Evolutionary conservation across 2,797 vertebrate species (phyloP), one percentile per base, ranked within the genome.

Genomic region (Scolopax bukidnonensis): DNA sequence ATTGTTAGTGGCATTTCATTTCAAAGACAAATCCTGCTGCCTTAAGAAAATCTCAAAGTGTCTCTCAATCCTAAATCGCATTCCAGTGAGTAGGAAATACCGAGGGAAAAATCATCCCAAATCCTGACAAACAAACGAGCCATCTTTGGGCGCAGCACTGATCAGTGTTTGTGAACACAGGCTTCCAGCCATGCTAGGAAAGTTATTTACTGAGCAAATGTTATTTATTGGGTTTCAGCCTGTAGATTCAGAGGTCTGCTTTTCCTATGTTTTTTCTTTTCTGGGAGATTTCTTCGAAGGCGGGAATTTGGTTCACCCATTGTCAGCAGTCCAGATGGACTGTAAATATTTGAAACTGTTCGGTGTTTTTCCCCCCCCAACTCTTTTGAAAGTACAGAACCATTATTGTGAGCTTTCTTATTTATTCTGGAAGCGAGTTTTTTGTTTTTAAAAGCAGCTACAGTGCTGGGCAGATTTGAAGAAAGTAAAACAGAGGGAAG

Each of bases 61-160:
- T 25, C 1, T 60, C 23, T 77, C 9, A 5, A 36, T 59, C 12
- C 64, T 33, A 36, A 69, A 61, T 40, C 2, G 0, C 4, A 3
- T 81, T 56, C 28, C 40, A 28, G 0, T 2, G 27, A 85, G 15
- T 30, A 40, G 23, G 7, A 81, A 78, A 75, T 17, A 27, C 1
- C 0, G 1, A 70, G 63, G 40, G 17, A 10, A 57, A 18, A 47
- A 32, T 27, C 50, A 45, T 0, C n/a, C 30, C 65, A 83, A 19
- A 15, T 74, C 23, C 53, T 91, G 61, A 40, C 59, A 90, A 57
- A 53, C 12, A 60, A 17, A 56, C 9, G 23, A 73, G 25, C 43
- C 7, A 9, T 19, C 54, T 16, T 16, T 6, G 3, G 5, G 5
- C 12, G 48, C 61, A 30, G 64, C 3, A 1, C 36, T 0, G 0